These are phyloP conservation scores for Encarsia formosa DNA, from an alignment of 2,888 invertebrate species.

Conservation along the genomic window DNA sequence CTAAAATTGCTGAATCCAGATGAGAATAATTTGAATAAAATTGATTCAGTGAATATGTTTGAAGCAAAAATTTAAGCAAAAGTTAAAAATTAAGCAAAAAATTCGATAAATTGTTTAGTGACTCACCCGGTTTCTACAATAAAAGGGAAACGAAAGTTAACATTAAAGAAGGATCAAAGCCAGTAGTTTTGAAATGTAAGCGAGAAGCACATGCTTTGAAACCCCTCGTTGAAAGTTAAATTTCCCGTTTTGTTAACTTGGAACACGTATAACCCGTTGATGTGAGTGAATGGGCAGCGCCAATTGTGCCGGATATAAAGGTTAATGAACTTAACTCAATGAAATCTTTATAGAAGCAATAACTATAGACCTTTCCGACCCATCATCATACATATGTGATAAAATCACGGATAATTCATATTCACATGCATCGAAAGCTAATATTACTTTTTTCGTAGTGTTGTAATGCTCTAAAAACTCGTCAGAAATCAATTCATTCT, in stretches of 20 bases:
- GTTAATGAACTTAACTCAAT: too few species aligned
- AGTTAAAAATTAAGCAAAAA: not conserved
- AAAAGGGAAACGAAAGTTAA: not conserved
- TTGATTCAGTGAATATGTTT: not conserved
- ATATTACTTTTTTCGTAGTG: slow-evolving; percentile 15
- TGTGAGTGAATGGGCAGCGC: not conserved
- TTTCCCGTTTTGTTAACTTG: not conserved
- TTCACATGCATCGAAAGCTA: slow-evolving; percentile 26
- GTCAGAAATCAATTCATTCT: slow-evolving; percentile 23
- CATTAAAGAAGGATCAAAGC: too few species aligned
- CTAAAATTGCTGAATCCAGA: not conserved
- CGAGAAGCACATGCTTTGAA: not conserved
- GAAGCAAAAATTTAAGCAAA: too few species aligned
- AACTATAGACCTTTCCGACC: slow-evolving; percentile 23
- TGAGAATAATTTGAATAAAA: not conserved
- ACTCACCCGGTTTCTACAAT: not conserved
- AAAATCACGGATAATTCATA: slow-evolving; percentile 22
- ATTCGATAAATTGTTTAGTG: not conserved
- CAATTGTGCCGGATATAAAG: not conserved
- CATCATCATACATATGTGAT: slow-evolving; percentile 19
- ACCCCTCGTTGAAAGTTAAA: too few species aligned
- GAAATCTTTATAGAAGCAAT: slow-evolving; percentile 21
- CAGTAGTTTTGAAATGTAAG: not conserved
- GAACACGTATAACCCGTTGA: not conserved
- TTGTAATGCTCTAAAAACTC: slow-evolving; percentile 23